Percentiles rank a stretch among this genome's conserved stretches.
These are phyloP conservation scores for Ectobius pallidus DNA, from an alignment of 2,888 invertebrate species.

Conservation along the genomic window DNA sequence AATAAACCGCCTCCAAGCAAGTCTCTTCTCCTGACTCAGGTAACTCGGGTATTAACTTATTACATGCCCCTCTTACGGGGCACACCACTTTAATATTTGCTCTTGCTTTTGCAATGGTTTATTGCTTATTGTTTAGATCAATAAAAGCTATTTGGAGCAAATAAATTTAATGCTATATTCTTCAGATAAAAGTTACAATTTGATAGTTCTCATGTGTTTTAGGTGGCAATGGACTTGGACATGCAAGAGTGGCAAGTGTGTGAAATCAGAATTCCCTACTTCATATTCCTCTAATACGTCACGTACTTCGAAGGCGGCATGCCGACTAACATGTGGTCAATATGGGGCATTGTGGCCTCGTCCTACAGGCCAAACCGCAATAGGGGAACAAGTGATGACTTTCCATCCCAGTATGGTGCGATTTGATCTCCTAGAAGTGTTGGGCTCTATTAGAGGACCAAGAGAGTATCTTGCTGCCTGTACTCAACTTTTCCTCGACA, in stretches of 20 bases:
- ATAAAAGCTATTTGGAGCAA: too few species aligned
- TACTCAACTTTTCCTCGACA: constrained; percentile 58
- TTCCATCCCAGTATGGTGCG: constrained; percentile 32
- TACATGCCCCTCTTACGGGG: too few species aligned
- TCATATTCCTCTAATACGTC: neutral
- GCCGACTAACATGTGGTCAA: constrained; percentile 70
- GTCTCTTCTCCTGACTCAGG: too few species aligned
- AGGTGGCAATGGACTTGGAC: constrained; percentile 39
- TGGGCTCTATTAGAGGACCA: neutral
- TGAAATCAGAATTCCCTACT: constrained; percentile 4
- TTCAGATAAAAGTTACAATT: too few species aligned
- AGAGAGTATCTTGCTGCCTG: neutral
- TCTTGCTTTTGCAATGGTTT: too few species aligned
- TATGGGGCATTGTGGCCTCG: constrained; percentile 74
- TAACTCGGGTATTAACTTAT: too few species aligned
- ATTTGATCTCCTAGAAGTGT: constrained; percentile 21
- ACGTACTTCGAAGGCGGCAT: constrained; percentile 59
- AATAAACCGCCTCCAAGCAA: too few species aligned
- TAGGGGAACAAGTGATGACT: constrained; percentile 29
- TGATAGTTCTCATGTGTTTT: too few species aligned
- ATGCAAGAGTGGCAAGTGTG: constrained; percentile 27
- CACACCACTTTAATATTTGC: too few species aligned
- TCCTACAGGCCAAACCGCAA: constrained; percentile 58
- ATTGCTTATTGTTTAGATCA: too few species aligned
- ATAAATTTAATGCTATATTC: too few species aligned